A percentile compares a stretch with the other conserved stretches of the same genome.
These are phyloP conservation scores for Protonibea diacanthus DNA, from an alignment of 2,797 vertebrate species.

Conservation along the genomic window DNA sequence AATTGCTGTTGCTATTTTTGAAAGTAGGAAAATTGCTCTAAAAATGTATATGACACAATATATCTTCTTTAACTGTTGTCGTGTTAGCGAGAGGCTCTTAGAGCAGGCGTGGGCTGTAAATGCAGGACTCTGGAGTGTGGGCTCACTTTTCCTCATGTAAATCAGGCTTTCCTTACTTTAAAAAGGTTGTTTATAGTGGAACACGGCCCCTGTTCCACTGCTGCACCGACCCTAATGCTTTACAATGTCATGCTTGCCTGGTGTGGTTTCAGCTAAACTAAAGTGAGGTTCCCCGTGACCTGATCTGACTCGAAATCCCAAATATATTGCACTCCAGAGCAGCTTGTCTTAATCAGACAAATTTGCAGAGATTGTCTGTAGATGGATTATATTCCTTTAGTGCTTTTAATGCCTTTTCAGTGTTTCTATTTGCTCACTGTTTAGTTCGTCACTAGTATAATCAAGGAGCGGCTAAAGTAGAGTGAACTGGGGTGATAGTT, in stretches of 20 bases:
- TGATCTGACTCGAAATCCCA: constrained; percentile 31
- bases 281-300: constrained; percentile 16
- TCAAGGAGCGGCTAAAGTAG: constrained; percentile 25
- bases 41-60: constrained; percentile 62
- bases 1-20: constrained; percentile 75
- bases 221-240: constrained; percentile 33
- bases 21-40: constrained; percentile 70
- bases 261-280: constrained; percentile 28
- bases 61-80: constrained; percentile 38
- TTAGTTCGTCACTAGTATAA: constrained; percentile 11
- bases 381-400: not conserved
- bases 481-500: constrained; percentile 7
- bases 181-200: constrained; percentile 64
- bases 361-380: not conserved
- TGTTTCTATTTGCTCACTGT: constrained; percentile 20
- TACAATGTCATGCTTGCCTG: constrained; percentile 29
- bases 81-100: constrained; percentile 31
- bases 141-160: constrained; percentile 59
- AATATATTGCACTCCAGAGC: not conserved
- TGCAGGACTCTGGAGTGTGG: constrained; percentile 39
- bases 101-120: constrained; percentile 40
- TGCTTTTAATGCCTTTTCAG: not conserved
- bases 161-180: constrained; percentile 54
- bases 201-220: constrained; percentile 50
- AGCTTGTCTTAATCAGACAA: not conserved